Base-by-base conservation (phyloP, 2,888 invertebrate species). In the Oithona nana region DNA sequence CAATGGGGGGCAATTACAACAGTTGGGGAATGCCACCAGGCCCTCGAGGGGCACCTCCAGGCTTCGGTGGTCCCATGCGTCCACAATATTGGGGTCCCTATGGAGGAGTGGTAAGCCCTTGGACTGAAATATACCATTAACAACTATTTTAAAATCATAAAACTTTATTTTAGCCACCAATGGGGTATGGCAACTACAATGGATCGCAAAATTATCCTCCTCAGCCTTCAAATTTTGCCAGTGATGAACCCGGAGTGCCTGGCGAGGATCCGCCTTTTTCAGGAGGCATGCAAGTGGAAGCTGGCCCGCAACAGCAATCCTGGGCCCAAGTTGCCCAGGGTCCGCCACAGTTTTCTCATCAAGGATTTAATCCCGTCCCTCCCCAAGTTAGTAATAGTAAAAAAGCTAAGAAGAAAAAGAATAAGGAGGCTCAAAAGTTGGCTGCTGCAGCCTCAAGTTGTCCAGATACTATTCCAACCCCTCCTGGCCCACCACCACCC, bases 251-350 rank as follows among this genome's bases (percentile, higher is more conserved):
- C 16, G 30, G 57, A 6, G 39, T 57, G 6, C 57, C 57, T n/a
- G 57, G 57, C 20, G 57, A 57, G n/a, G 57, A 57, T 39, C 54
- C 54, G 26, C 54, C 54, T 3, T 20, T 26, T 20, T 26, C 54
- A 3, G 24, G 24, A 16, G 54, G 54, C 6, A 26, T 26, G 6
- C 4, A 24, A 26, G 24, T 26, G 54, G 24, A 20, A 20, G 24
- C 54, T 54, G 24, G 24, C 2, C 22, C 26, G 54, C 24, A 54
- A 24, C 22, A 24, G 26, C 22, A 20, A 3, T n/a, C n/a, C n/a
- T n/a, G n/a, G n/a, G n/a, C n/a, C n/a, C n/a, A n/a, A n/a, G n/a
- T n/a, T n/a, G n/a, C n/a, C n/a, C n/a, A n/a, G n/a, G n/a, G n/a
- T n/a, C n/a, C n/a, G n/a, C n/a, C n/a, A n/a, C n/a, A n/a, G n/a